phyloP scores from a whole-genome alignment of 2,888 invertebrate genomes.

The Lasioglossum figueresi region DNA sequence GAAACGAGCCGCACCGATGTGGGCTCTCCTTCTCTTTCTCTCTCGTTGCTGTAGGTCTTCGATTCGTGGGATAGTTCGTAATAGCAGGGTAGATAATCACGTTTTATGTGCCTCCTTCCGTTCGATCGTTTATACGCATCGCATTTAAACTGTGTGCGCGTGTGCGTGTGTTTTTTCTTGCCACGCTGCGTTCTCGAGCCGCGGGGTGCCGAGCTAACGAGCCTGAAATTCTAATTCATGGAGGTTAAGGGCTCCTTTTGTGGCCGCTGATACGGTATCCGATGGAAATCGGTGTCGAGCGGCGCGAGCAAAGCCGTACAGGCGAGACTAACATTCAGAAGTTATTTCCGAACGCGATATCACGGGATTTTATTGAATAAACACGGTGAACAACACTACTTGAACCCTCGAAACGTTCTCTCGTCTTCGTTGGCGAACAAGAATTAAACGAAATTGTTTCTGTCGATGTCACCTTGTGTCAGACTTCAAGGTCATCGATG shows the following conservation, averaged over 20 bases:
- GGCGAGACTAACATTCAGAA: neutral
- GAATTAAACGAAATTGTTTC: too few relatives aligned
- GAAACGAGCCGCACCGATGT: slow-evolving; percentile 9
- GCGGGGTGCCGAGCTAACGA: neutral
- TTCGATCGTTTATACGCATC: neutral
- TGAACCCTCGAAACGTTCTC: too few relatives aligned
- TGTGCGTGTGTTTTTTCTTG: neutral
- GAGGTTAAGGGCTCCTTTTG: neutral
- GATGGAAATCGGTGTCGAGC: neutral
- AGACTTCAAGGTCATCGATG: too few relatives aligned
- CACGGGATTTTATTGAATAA: too few relatives aligned
- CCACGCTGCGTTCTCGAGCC: neutral
- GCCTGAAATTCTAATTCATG: neutral
- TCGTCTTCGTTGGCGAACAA: too few relatives aligned
- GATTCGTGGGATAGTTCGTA: slow-evolving; percentile 27
- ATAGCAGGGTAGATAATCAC: slow-evolving; percentile 36
- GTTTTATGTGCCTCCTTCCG: slow-evolving; percentile 13
- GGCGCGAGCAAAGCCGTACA: neutral
- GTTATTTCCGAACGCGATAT: too few relatives aligned
- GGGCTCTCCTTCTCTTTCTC: neutral
- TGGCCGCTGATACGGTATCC: neutral
- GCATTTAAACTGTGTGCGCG: neutral
- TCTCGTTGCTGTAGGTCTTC: neutral
- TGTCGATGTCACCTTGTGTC: too few relatives aligned
- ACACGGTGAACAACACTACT: too few relatives aligned